phyloP scores from a whole-genome alignment of 2,797 vertebrate species.

The Chanos chanos region DNA sequence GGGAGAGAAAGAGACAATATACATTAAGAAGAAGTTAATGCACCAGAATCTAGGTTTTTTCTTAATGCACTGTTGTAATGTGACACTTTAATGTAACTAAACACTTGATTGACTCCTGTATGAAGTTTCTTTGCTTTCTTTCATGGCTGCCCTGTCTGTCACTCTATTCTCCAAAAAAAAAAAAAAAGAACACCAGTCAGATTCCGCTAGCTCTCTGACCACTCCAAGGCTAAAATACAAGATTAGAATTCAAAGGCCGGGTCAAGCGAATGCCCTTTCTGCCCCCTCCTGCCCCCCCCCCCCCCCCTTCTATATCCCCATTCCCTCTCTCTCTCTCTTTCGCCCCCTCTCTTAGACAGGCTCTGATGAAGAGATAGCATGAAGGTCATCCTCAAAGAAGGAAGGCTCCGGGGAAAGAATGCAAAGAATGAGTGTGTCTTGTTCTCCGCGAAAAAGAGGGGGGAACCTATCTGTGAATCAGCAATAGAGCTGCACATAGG shows the following conservation, averaged over 20 bases:
- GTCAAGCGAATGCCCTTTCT: not conserved
- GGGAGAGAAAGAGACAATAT: too few species aligned
- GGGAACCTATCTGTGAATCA: conserved; percentile 56
- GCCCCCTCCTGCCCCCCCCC: not conserved
- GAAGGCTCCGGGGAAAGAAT: conserved; percentile 69
- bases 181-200: too few species aligned
- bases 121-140: too few species aligned
- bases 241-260: not conserved
- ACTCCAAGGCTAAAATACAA: not conserved
- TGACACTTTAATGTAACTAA: too few species aligned
- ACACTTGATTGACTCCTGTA: too few species aligned
- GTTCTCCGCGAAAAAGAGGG: conserved; percentile 50
- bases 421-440: conserved; percentile 68
- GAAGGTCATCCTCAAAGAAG: conserved; percentile 73
- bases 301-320: conserved; percentile 1
- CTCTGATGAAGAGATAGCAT: conserved; percentile 75
- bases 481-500: conserved; percentile 48
- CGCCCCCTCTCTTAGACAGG: conserved; percentile 53
- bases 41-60: too few species aligned
- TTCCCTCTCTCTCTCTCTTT: conserved; percentile 6
- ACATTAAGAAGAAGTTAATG: too few species aligned
- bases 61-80: too few species aligned
- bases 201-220: too few species aligned
- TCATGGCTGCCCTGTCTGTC: too few species aligned
- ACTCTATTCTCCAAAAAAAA: too few species aligned